These are phyloP conservation scores for Pteria penguin DNA, from an alignment of 2,888 invertebrate species.

Conservation along the genomic window DNA sequence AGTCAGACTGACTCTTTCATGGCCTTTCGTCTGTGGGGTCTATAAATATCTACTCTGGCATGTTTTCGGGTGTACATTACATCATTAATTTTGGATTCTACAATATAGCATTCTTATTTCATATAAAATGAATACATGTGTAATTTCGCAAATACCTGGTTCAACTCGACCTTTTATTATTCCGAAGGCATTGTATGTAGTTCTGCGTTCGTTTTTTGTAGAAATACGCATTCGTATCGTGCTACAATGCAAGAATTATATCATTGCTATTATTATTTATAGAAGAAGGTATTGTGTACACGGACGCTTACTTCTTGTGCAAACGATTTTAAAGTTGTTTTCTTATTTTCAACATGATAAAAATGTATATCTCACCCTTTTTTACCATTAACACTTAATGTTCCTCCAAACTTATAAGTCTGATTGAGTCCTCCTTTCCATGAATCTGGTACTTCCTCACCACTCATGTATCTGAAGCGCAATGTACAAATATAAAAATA, in stretches of 20 bases:
- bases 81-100: no score
- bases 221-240: slow-evolving; percentile 65
- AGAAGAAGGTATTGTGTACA: neutral
- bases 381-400: slow-evolving; percentile 57
- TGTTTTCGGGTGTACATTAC: no score
- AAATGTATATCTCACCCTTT: slow-evolving; percentile 49
- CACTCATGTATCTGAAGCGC: slow-evolving; percentile 63
- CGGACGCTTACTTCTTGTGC: neutral
- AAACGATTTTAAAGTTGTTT: neutral
- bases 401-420: slow-evolving; percentile 80
- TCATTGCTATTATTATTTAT: neutral
- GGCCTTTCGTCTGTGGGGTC: no score
- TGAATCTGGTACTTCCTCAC: slow-evolving; percentile 72
- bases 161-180: slow-evolving; percentile 76
- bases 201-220: slow-evolving; percentile 62
- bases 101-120: no score
- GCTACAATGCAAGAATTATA: slow-evolving; percentile 42
- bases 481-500: neutral
- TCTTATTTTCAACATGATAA: no score
- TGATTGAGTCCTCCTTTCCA: slow-evolving; percentile 80
- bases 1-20: no score
- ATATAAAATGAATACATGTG: no score
- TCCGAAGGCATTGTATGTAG: slow-evolving; percentile 75
- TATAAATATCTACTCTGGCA: no score
- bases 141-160: no score